Evolutionary conservation across 2,113 vertebrate species (phyloP).

Genomic region (Ammodytes dubius): DNA sequence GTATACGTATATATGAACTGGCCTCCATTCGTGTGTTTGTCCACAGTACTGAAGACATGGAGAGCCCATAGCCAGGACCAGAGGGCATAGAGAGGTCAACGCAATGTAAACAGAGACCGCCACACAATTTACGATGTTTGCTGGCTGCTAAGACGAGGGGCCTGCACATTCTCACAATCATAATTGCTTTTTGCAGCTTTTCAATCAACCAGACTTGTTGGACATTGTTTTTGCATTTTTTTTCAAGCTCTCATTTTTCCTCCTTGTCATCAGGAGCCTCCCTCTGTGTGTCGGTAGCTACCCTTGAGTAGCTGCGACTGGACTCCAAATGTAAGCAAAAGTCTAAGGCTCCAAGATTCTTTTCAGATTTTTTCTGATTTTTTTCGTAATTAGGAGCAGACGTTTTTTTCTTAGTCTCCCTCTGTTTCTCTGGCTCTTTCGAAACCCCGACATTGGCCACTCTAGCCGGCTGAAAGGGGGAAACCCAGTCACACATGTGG

Average conservation of each 20-base stretch:
- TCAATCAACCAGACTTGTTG: conserved; percentile 76
- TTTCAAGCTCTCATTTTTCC: conserved; percentile 30
- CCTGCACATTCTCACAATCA: conserved; percentile 84
- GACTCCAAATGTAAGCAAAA: conserved; percentile 46
- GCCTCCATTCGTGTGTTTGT: conserved; percentile 53
- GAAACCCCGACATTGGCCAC: conserved; percentile 41
- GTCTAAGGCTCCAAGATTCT: conserved; percentile 5
- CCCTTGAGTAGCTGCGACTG: conserved; percentile 31
- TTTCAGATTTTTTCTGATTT: conserved; percentile 12
- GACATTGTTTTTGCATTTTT: conserved; percentile 70
- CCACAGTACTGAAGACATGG: conserved; percentile 61
- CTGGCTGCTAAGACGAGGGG: conserved; percentile 77
- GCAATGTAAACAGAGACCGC: conserved; percentile 78
- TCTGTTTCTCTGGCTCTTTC: conserved; percentile 6
- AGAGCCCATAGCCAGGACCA: conserved; percentile 55
- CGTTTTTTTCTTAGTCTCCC: conserved; percentile 13
- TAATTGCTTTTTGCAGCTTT: conserved; percentile 87
- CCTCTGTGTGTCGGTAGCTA: conserved; percentile 49
- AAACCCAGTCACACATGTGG: conserved; percentile 69
- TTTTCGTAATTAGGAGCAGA: conserved; percentile 61
- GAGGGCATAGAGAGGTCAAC: conserved; percentile 75
- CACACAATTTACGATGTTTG: conserved; percentile 83
- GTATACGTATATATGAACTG: conserved; percentile 28
- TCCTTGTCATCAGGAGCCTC: conserved; percentile 42
- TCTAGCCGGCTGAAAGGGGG: conserved; percentile 49